Conservation (phyloP, 2,888 invertebrate genomes). For the Odontocolon sp. region DNA sequence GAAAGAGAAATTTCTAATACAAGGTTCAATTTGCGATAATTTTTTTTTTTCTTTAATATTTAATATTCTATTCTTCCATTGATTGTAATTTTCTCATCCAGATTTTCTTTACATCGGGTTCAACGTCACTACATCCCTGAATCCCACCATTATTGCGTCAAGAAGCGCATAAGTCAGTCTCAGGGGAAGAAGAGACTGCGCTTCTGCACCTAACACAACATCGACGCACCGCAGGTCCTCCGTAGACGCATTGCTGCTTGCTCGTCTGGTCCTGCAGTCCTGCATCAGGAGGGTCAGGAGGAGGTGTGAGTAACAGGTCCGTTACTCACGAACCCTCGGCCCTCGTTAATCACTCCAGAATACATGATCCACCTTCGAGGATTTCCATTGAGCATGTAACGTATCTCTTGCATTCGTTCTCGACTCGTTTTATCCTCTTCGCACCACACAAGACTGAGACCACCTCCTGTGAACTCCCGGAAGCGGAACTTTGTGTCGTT, state of each 20-base stretch:
- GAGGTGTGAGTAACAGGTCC: slow-evolving; percentile 23
- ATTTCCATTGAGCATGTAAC: neutral
- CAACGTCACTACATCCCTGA: neutral
- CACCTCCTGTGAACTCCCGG: neutral
- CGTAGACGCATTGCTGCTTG: neutral
- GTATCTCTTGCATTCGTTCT: neutral
- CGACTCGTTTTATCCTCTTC: neutral
- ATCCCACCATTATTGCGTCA: slow-evolving; percentile 59
- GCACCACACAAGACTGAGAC: neutral
- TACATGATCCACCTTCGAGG: neutral
- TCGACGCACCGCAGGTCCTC: slow-evolving; percentile 37
- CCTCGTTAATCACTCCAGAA: neutral
- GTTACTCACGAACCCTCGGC: neutral
- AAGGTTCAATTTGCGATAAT: too few relatives aligned
- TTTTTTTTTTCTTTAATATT: too few relatives aligned
- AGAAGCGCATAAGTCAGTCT: slow-evolving; percentile 65
- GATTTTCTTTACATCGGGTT: neutral
- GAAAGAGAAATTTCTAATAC: too few relatives aligned
- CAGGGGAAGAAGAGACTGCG: slow-evolving; percentile 7
- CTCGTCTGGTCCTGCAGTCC: too few relatives aligned
- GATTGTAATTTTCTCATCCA: too few relatives aligned
- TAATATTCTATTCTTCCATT: too few relatives aligned
- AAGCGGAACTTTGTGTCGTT: neutral
- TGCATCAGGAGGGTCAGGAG: too few relatives aligned
- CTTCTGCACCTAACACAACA: slow-evolving; percentile 71